Base-by-base conservation (phyloP, 2,888 invertebrate genomes). In the Macaria notata region DNA sequence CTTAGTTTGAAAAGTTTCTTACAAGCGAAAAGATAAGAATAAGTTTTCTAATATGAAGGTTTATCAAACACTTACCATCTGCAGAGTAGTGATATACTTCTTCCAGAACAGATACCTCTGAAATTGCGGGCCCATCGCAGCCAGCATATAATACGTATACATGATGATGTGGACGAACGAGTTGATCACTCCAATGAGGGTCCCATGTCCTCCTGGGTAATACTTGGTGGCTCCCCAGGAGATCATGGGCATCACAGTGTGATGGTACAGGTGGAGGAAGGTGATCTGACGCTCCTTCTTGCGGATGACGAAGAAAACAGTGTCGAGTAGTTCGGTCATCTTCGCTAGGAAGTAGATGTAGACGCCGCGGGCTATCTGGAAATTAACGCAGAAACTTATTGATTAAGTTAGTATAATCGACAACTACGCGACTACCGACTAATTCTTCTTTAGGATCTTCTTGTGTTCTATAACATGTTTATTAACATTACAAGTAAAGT, bases 41-140 rank as follows among this genome's bases (percentile, higher is more conserved):
- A 19, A 19, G 19, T 19, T 19, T 19, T 19, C 19, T 19, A 19
- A 19, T 19, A 19, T 19, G 19, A 19, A 19, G 1, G 2, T 19
- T 19, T 19, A 19, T 19, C 19, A 36, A 36, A 43, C 3, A 46
- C 73, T 68, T 60, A 77, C 78, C 79, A 78, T 78, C 68, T 78
- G 79, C 77, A 98, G 88, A 31, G 94, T 95, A 33, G 98, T 98
- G 70, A 98, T 95, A 84, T 98, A 95, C 69, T 95, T 96, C 86
- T 98, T 98, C 98, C 98, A 98, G 95, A 97, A 98, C 63, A 98
- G 90, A 78, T 96, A 98, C 83, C 95, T 95, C 78, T 97, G 97
- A 83, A 95, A 95, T 70, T 95, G 93, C 0, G 98, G 98, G 33
- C 98, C 96, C 78, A 98, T 91, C 0, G 98, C 98, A 0, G 98